Evolutionary conservation across 1,140 invertebrate species (phyloP).

Genomic region (Magallana angulata): DNA sequence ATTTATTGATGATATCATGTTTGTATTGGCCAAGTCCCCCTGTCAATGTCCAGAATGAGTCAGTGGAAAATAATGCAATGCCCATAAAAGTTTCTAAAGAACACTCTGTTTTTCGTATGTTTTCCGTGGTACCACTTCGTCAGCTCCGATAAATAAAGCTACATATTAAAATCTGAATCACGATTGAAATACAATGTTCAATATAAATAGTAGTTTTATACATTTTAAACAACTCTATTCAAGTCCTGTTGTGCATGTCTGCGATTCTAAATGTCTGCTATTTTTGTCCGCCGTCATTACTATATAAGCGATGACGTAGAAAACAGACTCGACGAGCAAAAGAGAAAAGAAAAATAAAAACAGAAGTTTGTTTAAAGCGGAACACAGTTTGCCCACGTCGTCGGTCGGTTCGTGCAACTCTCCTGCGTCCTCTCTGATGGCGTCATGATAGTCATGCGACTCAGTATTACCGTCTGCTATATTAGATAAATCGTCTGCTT

Average conservation of each 20-base stretch:
- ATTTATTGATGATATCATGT: too few relatives aligned
- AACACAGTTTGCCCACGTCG: not conserved
- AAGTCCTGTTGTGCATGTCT: not conserved
- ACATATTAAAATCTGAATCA: too few relatives aligned
- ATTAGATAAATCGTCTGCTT: not conserved
- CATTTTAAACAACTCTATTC: not conserved
- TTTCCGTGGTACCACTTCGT: too few relatives aligned
- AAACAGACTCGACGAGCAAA: not conserved
- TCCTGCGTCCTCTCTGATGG: not conserved
- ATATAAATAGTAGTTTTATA: too few relatives aligned
- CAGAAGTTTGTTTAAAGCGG: not conserved
- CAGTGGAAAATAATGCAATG: too few relatives aligned
- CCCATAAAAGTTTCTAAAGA: too few relatives aligned
- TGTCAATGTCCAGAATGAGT: too few relatives aligned
- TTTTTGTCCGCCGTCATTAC: not conserved
- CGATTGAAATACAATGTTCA: too few relatives aligned
- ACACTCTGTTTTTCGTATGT: too few relatives aligned
- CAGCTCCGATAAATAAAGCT: too few relatives aligned
- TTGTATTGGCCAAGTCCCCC: too few relatives aligned
- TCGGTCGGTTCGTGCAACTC: not conserved
- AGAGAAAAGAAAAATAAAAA: not conserved
- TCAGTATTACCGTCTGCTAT: not conserved
- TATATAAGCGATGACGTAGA: slow-evolving; percentile 1
- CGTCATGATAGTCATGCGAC: not conserved
- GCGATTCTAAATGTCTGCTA: not conserved